Percentiles rank a stretch among this genome's conserved stretches.
Evolutionary conservation across 1,140 invertebrate genomes (phyloP).

Genomic region (Orchesella cincta): DNA sequence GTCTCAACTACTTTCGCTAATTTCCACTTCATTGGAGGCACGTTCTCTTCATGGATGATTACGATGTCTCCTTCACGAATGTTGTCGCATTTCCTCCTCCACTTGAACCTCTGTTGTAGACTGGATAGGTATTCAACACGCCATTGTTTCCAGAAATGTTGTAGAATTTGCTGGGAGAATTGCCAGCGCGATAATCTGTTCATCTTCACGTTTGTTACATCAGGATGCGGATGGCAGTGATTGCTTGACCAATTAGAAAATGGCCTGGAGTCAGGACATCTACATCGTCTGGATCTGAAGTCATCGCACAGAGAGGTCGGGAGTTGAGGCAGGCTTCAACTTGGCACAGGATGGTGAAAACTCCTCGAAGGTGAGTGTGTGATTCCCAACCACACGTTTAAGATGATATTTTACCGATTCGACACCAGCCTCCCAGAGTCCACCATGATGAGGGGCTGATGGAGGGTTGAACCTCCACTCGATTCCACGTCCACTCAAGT

Average conservation of each 20-base stretch:
- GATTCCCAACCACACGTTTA: neutral
- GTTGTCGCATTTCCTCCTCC: slow-evolving; percentile 29
- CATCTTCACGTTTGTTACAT: slow-evolving; percentile 3
- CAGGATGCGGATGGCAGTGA: slow-evolving; percentile 24
- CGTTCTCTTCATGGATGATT: neutral
- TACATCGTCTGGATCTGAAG: neutral
- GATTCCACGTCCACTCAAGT: neutral
- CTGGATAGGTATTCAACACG: slow-evolving; percentile 52
- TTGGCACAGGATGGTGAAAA: neutral
- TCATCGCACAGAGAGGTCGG: neutral
- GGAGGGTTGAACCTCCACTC: neutral
- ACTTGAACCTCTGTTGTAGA: slow-evolving; percentile 51
- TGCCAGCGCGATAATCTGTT: slow-evolving; percentile 49
- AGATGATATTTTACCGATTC: neutral
- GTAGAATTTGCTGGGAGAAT: slow-evolving; percentile 43
- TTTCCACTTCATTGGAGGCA: slow-evolving; percentile 53
- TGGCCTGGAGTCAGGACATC: neutral
- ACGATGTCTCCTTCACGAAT: neutral
- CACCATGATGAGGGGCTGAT: neutral
- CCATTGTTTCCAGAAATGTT: slow-evolving; percentile 54
- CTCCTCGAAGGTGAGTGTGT: neutral
- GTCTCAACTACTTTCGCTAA: slow-evolving; percentile 52
- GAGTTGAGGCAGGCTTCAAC: neutral
- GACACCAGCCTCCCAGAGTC: neutral
- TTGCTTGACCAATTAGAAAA: slow-evolving; percentile 30